Evolutionary conservation across 2,888 invertebrate genomes (phyloP).

Genomic region (Acronicta alni): DNA sequence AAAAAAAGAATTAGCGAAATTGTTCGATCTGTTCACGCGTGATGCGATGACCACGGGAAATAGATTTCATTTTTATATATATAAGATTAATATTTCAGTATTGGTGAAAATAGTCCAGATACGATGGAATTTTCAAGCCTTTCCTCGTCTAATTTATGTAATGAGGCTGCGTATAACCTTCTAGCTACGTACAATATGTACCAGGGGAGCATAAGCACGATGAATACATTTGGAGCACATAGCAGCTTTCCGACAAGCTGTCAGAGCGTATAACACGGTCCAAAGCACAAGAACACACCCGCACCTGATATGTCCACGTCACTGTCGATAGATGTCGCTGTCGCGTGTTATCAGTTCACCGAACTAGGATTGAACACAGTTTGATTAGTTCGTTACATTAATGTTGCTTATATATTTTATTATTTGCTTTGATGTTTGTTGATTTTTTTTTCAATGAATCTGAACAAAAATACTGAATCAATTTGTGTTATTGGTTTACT

Average conservation of each 20-base stretch:
- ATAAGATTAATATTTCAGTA: too few relatives aligned
- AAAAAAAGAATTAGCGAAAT: too few relatives aligned
- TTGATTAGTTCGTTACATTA: slow-evolving; percentile 17
- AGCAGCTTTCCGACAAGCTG: slow-evolving; percentile 38
- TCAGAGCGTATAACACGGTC: slow-evolving; percentile 43
- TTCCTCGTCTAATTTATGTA: slow-evolving; percentile 2
- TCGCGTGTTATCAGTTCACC: slow-evolving; percentile 17
- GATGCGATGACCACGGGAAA: too few relatives aligned
- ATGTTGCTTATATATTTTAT: background rate
- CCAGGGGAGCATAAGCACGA: slow-evolving; percentile 32
- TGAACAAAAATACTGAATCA: too few relatives aligned
- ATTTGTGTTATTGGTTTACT: too few relatives aligned
- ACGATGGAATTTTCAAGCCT: background rate
- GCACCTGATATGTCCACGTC: slow-evolving; percentile 52
- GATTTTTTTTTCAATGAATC: too few relatives aligned
- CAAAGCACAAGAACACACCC: slow-evolving; percentile 35
- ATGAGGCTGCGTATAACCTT: slow-evolving; percentile 7
- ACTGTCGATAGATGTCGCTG: slow-evolving; percentile 42
- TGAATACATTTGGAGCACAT: slow-evolving; percentile 15
- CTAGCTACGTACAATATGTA: too few relatives aligned
- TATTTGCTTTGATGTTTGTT: background rate
- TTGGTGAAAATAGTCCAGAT: too few relatives aligned
- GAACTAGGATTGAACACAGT: slow-evolving; percentile 15
- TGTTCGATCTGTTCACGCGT: too few relatives aligned
- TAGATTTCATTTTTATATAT: too few relatives aligned